Evolutionary conservation across 2,888 invertebrate species (phyloP), one percentile per base, ranked within the genome.

Genomic region (Troides oblongomaculatus): DNA sequence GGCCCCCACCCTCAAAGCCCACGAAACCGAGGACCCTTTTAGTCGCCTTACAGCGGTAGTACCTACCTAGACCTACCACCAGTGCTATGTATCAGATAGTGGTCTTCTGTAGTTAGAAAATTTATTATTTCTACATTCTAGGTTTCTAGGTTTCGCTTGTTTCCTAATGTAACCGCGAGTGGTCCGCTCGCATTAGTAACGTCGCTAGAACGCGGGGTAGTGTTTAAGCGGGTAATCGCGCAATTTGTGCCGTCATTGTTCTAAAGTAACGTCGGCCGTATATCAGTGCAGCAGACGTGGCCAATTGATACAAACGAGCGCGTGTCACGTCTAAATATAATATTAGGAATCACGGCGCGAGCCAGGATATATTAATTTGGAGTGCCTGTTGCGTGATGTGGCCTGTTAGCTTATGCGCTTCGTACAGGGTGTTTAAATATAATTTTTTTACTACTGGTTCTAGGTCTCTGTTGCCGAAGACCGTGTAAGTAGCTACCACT

Each of bases 271-370:
- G 88, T 88, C 86, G 86, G 86, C 87, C 89, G 89, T 92, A 89
- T 88, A 92, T 92, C 92, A 92, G 90, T 79, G 84, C 81, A 82
- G 87, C 88, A 91, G 92, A 91, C 91, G 88, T 86, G 85, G 82
- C 84, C 92, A 92, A 92, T 92, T 92, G 92, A 90, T 90, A 92
- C 90, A 92, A 92, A 92, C 89, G 92, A 91, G 91, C 89, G 86
- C 86, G 87, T 92, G 92, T 92, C 92, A 92, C 87, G 91, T 92
- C 92, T 92, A 92, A 92, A 92, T 92, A 92, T 92, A 92, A 92
- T 92, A 92, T 92, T 92, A 92, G 91, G 92, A 92, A 92, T 92
- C 92, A 89, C 92, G 90, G 91, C 92, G 91, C 70, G 89, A 86
- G 92, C 92, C 92, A 92, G 92, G 92, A 92, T 92, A 92, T 91